phyloP scores from a whole-genome alignment of 2,797 vertebrate species.

The Enteromius radiatus region DNA sequence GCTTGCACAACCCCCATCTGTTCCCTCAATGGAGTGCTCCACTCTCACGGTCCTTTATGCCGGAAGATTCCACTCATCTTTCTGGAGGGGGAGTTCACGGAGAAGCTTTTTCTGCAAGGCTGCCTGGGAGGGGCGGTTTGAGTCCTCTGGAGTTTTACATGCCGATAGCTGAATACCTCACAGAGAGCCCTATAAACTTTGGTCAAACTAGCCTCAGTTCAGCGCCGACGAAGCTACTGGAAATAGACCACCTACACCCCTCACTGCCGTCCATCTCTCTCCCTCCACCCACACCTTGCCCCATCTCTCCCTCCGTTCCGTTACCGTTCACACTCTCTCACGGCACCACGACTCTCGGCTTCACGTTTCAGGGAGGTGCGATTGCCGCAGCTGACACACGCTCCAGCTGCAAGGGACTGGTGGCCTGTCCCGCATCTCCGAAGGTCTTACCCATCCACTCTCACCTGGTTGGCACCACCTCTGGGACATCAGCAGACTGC shows the following conservation, averaged over 20 bases:
- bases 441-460: constrained; percentile 87
- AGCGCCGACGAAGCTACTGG: constrained; percentile 23
- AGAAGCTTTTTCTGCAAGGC: constrained; percentile 27
- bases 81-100: constrained; percentile 48
- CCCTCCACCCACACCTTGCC: constrained; percentile 40
- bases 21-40: constrained; percentile 54
- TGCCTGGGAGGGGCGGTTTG: constrained; percentile 35
- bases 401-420: constrained; percentile 82
- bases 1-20: constrained; percentile 60
- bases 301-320: constrained; percentile 63
- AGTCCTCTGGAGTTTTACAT: constrained; percentile 70
- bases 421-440: constrained; percentile 80
- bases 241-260: constrained; percentile 18
- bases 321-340: constrained; percentile 80
- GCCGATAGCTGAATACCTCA: constrained; percentile 72
- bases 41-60: constrained; percentile 21
- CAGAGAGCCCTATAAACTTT: constrained; percentile 72
- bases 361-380: constrained; percentile 83
- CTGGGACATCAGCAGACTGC: constrained; percentile 87
- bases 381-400: constrained; percentile 87
- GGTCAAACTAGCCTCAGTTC: constrained; percentile 66
- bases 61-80: constrained; percentile 29
- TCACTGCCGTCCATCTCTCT: constrained; percentile 40
- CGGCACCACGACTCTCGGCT: constrained; percentile 89
- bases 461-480: constrained; percentile 85